Conservation (phyloP, 64 coral and sea anemone genomes). For the Catalaphyllia jardinei region DNA sequence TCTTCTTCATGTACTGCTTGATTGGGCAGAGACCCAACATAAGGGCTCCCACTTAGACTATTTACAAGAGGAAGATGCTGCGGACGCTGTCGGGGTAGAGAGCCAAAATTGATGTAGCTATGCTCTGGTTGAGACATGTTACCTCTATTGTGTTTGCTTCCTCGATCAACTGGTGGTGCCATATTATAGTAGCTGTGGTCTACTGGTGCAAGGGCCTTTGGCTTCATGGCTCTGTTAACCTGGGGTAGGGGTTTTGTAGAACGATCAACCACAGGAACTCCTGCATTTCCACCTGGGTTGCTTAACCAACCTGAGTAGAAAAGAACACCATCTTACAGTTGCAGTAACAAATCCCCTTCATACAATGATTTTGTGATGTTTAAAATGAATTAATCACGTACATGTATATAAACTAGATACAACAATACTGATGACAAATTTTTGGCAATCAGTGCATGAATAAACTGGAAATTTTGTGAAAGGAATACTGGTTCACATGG, state of each 20-base stretch:
- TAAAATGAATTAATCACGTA: not conserved
- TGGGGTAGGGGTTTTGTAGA: constrained; percentile 39
- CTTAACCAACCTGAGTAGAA: not conserved
- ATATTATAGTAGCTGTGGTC: constrained; percentile 54
- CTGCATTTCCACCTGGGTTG: not conserved
- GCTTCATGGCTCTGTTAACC: constrained; percentile 45
- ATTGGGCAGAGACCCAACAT: not conserved
- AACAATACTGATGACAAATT: too few relatives aligned
- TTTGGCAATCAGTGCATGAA: too few relatives aligned
- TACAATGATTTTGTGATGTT: too few relatives aligned
- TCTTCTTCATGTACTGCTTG: not conserved
- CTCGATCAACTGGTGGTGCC: constrained; percentile 51
- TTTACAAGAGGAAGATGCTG: constrained; percentile 22
- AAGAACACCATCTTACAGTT: not conserved
- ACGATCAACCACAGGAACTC: constrained; percentile 33
- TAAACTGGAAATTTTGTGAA: too few relatives aligned
- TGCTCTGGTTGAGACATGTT: not conserved
- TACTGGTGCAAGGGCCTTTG: not conserved
- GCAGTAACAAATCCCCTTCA: too few relatives aligned
- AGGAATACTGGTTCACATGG: too few relatives aligned
- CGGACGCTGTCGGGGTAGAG: not conserved
- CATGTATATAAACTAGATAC: too few relatives aligned
- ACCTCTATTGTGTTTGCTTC: constrained; percentile 27
- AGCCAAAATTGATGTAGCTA: not conserved
- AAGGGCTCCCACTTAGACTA: not conserved